Evolutionary conservation across 1,140 invertebrate species (phyloP).

Genomic region (Copidosoma floridanum): DNA sequence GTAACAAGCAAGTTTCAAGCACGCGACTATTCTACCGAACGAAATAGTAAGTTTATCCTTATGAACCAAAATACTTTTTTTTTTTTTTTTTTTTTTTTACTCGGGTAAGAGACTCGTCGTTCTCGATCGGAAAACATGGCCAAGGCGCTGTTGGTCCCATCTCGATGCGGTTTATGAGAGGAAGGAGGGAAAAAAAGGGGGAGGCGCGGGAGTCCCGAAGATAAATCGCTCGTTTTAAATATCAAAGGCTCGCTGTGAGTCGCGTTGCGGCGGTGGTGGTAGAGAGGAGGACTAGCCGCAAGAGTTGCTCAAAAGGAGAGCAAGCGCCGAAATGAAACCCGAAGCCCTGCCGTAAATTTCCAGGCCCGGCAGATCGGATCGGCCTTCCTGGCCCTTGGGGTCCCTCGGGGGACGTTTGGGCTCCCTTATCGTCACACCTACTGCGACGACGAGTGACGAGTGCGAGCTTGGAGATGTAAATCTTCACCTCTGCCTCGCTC

Average conservation of each 20-base stretch:
- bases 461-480: neutral
- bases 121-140: constrained; percentile 3
- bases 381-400: neutral
- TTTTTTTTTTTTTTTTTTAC: too few species aligned
- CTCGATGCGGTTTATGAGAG: neutral
- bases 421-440: constrained; percentile 1
- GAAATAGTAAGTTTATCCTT: too few species aligned
- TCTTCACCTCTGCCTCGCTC: too few species aligned
- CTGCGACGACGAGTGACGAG: too few species aligned
- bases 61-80: too few species aligned
- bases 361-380: constrained; percentile 4
- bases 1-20: too few species aligned
- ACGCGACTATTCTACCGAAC: too few species aligned
- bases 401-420: neutral
- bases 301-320: neutral
- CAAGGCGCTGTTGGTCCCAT: too few species aligned
- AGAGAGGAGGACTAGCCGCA: neutral
- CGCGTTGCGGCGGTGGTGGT: too few species aligned
- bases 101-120: too few species aligned
- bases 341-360: constrained; percentile 7
- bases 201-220: too few species aligned
- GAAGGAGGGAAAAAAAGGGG: too few species aligned
- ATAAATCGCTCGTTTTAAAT: constrained; percentile 7
- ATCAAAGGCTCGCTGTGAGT: constrained; percentile 2
- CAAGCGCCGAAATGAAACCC: constrained; percentile 9